A percentile compares a stretch with the other conserved stretches of the same genome.
Conservation (phyloP, 2,113 vertebrate species). For the Triplophysa siluroides region DNA sequence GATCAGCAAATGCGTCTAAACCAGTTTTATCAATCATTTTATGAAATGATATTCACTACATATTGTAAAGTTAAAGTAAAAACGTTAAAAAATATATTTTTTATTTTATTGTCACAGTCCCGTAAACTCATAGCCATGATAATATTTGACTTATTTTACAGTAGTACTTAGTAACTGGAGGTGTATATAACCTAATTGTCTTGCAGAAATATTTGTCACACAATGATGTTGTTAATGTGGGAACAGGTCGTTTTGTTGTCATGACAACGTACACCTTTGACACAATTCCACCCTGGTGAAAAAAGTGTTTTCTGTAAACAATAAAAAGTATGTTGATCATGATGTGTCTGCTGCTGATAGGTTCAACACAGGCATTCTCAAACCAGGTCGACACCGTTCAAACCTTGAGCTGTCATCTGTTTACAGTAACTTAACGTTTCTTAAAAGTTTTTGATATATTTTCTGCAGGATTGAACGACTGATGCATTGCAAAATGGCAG, state of each 20-base stretch:
- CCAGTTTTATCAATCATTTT: not conserved
- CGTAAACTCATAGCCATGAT: not conserved
- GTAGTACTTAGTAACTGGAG: no score
- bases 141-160: not conserved
- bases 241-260: not conserved
- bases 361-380: conserved; percentile 16
- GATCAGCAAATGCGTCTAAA: not conserved
- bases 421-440: not conserved
- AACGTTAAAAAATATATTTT: not conserved
- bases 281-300: not conserved
- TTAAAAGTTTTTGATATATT: not conserved
- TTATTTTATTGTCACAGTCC: not conserved
- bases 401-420: not conserved
- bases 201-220: not conserved
- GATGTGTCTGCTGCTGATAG: conserved; percentile 31
- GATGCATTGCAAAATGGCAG: conserved; percentile 31
- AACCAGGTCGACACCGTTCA: not conserved
- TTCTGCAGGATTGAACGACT: not conserved
- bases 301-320: conserved; percentile 68
- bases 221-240: not conserved
- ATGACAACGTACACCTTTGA: not conserved
- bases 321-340: conserved; percentile 14
- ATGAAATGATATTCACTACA: no score
- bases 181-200: not conserved
- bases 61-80: no score